These are phyloP conservation scores for Malurus elegans DNA, from an alignment of 2,113 vertebrate genomes.

Conservation along the genomic window DNA sequence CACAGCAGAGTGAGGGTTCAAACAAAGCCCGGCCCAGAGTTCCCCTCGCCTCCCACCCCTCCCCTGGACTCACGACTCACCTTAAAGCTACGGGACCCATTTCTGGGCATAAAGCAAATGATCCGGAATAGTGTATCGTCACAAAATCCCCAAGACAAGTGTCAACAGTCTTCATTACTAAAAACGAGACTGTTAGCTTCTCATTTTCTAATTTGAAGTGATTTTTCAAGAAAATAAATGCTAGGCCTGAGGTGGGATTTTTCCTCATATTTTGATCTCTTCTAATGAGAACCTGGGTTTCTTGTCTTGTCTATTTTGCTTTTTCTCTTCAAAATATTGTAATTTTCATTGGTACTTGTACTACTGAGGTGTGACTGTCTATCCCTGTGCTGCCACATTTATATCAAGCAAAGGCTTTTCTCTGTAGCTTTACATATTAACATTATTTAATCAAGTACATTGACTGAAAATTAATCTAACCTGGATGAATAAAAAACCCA, in stretches of 20 bases:
- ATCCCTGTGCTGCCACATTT: background rate
- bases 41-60: too few species aligned
- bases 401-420: background rate
- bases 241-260: fast-evolving
- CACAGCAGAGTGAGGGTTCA: too few species aligned
- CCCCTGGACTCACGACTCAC: too few species aligned
- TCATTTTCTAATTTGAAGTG: background rate
- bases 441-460: background rate
- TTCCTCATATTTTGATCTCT: background rate
- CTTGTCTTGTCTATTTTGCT: background rate
- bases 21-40: too few species aligned
- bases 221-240: background rate
- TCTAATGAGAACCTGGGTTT: background rate
- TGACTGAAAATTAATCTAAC: background rate
- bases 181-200: background rate
- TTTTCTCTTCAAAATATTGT: background rate
- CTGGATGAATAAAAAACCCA: background rate
- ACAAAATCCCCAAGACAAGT: too few species aligned
- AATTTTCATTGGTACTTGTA: background rate
- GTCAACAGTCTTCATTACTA: background rate
- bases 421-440: background rate
- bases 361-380: background rate
- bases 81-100: too few species aligned
- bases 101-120: too few species aligned
- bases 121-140: too few species aligned